Evolutionary conservation across 2,888 invertebrate genomes (phyloP), one percentile per base, ranked within the genome.

Genomic region (Hyposoter didymator): DNA sequence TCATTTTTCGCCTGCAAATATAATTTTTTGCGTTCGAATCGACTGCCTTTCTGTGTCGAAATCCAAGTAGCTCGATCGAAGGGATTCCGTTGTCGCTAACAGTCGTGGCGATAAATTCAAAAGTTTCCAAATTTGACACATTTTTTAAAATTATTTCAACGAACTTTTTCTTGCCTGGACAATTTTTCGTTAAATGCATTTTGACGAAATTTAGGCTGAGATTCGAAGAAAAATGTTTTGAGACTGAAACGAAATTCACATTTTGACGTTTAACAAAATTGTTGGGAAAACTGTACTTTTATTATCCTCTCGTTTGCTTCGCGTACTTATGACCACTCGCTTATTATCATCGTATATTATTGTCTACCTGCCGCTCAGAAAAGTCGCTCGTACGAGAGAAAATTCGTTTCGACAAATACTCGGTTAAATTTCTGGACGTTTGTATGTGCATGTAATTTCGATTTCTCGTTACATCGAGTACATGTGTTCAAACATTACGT

Each of bases 321-420:
- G 47, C 70, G 47, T n/a, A 28, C 69, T 70, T 70, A n/a, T n/a
- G 70, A 49, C 35, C 70, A 70, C 47, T 49, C 49, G 19, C 19
- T 52, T 17, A n/a, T 70, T 70, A 70, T 70, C 49, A 70, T 70
- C 45, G n/a, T 35, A 47, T 70, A 49, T 70, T n/a, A 47, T 69
- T 32, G 49, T 70, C 10, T 49, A 19, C n/a, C 19, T 49, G 49
- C 22, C 17, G 22, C 45, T 47, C 14, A 14, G 2, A 35, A 47
- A 69, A 45, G 28, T 7, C 47, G 14, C 19, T 32, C 32, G 70
- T 3, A 17, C 28, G 49, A 70, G 70, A 70, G 28, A 70, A 70
- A 28, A 17, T 47, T 70, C 32, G 8, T 49, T 45, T 32, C 22
- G 3, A 17, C 49, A n/a, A 52, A 32, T 32, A 49, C 70, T 47